These are phyloP conservation scores for Agrotis ipsilon DNA, from an alignment of 2,888 invertebrate species.

Conservation along the genomic window DNA sequence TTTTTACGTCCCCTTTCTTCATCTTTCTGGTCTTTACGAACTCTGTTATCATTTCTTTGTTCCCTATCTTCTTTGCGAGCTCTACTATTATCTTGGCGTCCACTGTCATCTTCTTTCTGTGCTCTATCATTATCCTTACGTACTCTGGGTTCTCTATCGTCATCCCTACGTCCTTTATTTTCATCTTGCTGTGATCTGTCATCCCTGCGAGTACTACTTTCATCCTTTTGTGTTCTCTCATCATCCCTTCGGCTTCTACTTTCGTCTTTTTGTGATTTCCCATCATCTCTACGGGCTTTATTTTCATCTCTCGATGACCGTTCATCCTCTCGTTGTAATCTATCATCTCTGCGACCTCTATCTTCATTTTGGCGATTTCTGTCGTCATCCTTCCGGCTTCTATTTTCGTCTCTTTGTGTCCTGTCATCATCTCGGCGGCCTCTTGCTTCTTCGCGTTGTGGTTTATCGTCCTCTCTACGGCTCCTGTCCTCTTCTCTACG, in stretches of 20 bases:
- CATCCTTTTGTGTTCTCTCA: constrained; percentile 33
- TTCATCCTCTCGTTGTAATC: constrained; percentile 35
- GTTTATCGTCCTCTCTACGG: constrained; percentile 54
- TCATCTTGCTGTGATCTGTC: constrained; percentile 38
- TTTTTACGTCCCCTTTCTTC: constrained; percentile 39
- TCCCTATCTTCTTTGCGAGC: constrained; percentile 33
- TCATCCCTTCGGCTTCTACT: constrained; percentile 42
- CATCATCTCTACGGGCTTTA: constrained; percentile 52
- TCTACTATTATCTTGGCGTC: constrained; percentile 44
- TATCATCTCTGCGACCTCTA: constrained; percentile 45
- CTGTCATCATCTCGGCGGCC: constrained; percentile 38
- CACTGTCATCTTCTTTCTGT: constrained; percentile 40
- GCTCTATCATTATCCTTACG: constrained; percentile 24
- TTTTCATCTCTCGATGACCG: constrained; percentile 31
- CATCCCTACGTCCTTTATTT: constrained; percentile 24
- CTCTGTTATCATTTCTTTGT: constrained; percentile 35
- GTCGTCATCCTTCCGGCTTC: constrained; percentile 36
- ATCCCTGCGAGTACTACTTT: constrained; percentile 35
- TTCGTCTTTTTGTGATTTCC: constrained; percentile 36
- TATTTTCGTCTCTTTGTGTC: constrained; percentile 23
- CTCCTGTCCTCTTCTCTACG: constrained; percentile 47
- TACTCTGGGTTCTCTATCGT: constrained; percentile 33
- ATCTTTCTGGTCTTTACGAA: constrained; percentile 50
- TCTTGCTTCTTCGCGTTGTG: constrained; percentile 42
- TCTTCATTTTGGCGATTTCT: constrained; percentile 29